phyloP scores from a whole-genome alignment of 1,140 invertebrate species.

The Chironomus tepperi region DNA sequence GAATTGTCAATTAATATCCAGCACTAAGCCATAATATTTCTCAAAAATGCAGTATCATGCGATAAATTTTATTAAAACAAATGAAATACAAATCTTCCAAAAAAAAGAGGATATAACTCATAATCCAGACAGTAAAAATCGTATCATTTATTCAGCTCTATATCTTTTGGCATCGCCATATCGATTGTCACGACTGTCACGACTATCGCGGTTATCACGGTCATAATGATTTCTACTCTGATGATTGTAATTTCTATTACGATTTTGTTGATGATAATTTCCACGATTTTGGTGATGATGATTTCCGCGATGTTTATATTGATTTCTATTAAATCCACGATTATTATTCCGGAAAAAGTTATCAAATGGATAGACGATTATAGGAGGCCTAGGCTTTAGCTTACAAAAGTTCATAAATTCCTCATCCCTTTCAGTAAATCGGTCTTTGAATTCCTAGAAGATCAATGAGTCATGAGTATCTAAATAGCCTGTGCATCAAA shows the following conservation, averaged over 20 bases:
- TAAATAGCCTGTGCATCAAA: too few species aligned
- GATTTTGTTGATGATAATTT: neutral
- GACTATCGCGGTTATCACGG: neutral
- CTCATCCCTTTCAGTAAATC: slow-evolving; percentile 45
- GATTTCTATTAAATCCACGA: neutral
- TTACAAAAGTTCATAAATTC: slow-evolving; percentile 42
- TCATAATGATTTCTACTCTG: neutral
- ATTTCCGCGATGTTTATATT: neutral
- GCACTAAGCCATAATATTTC: too few species aligned
- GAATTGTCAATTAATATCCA: too few species aligned
- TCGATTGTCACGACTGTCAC: too few species aligned
- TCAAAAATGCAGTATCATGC: too few species aligned
- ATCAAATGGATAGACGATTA: slow-evolving; percentile 46
- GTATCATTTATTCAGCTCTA: too few species aligned
- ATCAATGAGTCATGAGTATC: too few species aligned
- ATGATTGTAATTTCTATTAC: neutral
- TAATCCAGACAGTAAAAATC: too few species aligned
- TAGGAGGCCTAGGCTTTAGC: slow-evolving; percentile 38
- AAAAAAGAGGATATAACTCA: too few species aligned
- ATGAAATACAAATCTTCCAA: too few species aligned
- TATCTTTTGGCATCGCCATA: too few species aligned
- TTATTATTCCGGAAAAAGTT: neutral
- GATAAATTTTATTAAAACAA: too few species aligned
- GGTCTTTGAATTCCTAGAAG: slow-evolving; percentile 40
- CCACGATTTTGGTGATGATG: neutral